A percentile compares a stretch with the other conserved stretches of the same genome.
These are phyloP conservation scores for Protosalanx chinensis DNA, from an alignment of 2,797 vertebrate species.

Conservation along the genomic window DNA sequence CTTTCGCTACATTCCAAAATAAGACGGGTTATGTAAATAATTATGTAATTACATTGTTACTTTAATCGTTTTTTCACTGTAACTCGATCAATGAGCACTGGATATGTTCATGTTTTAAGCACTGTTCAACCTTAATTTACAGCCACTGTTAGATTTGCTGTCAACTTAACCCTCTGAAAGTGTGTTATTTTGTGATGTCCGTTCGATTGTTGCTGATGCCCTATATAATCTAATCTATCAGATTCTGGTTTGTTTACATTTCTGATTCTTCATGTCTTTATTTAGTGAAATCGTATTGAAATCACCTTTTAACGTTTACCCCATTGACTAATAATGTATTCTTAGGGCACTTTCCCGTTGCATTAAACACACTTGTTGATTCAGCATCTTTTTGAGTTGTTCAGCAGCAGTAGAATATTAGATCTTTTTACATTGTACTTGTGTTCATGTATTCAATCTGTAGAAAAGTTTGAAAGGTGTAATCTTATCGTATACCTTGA, in stretches of 20 bases:
- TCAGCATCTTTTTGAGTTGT: constrained; percentile 45
- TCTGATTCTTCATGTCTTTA: no score
- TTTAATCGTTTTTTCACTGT: no score
- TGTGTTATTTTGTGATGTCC: not conserved
- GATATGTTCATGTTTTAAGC: not conserved
- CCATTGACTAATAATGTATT: no score
- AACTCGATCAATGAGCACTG: not conserved
- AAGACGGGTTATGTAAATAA: not conserved
- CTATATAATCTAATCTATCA: no score
- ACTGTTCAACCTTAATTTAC: not conserved
- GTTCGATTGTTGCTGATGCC: not conserved
- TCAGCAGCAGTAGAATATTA: not conserved
- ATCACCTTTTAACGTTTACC: no score
- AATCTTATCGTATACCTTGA: not conserved
- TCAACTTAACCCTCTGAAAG: not conserved
- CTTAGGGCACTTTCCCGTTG: not conserved
- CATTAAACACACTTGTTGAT: constrained; percentile 11
- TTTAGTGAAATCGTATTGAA: no score
- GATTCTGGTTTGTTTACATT: no score
- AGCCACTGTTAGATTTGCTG: not conserved
- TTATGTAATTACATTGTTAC: not conserved
- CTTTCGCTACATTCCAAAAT: not conserved
- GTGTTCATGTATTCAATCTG: constrained; percentile 3
- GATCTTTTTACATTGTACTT: constrained; percentile 1
- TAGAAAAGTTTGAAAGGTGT: constrained; percentile 7